phyloP scores from a whole-genome alignment of 2,797 vertebrate species.

The Halcyon leucocephala region DNA sequence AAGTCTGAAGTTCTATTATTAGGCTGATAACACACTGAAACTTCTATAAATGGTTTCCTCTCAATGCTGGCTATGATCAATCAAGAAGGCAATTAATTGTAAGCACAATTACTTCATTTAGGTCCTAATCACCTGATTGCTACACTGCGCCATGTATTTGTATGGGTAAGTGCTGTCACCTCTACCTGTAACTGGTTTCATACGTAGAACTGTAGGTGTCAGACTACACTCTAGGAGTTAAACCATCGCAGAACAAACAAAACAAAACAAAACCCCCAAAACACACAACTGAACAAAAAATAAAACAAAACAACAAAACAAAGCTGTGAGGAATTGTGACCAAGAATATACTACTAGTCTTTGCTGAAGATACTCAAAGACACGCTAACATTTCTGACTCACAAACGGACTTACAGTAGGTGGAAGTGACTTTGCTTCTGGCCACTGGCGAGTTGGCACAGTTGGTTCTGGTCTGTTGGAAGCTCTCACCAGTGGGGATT shows the following conservation, averaged over 20 bases:
- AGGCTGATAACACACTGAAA: neutral
- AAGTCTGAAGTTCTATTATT: neutral
- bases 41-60: neutral
- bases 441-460: accelerated
- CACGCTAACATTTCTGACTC: neutral
- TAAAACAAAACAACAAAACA: neutral
- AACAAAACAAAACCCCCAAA: too few species aligned
- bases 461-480: accelerated
- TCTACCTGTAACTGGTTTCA: neutral
- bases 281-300: neutral
- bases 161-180: neutral
- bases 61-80: neutral
- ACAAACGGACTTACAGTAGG: neutral
- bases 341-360: neutral
- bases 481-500: accelerated
- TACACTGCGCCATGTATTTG: neutral
- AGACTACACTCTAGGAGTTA: neutral
- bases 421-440: neutral
- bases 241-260: neutral
- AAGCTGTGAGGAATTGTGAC: neutral
- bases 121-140: neutral
- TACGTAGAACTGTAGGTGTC: neutral
- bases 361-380: neutral
- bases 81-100: neutral
- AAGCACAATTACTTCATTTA: neutral